These are phyloP conservation scores for Hypolimnas misippus DNA, from an alignment of 2,888 invertebrate genomes.

Conservation along the genomic window DNA sequence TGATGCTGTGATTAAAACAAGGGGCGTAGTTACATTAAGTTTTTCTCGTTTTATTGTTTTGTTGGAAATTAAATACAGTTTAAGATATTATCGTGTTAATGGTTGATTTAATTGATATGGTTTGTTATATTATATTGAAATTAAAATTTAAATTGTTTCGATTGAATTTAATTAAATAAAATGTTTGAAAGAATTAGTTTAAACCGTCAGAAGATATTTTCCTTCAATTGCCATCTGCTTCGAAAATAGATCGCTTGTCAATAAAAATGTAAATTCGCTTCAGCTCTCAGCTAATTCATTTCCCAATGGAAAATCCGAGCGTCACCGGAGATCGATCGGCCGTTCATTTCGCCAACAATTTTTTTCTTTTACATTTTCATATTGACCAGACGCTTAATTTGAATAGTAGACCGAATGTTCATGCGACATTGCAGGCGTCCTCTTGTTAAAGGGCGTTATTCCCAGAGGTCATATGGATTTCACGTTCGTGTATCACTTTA, in stretches of 20 bases:
- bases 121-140: neutral
- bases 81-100: neutral
- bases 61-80: slow-evolving; percentile 1
- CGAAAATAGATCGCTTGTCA: slow-evolving; percentile 82
- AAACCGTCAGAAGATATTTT: slow-evolving; percentile 48
- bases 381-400: slow-evolving; percentile 68
- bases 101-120: neutral
- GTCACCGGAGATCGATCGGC: slow-evolving; percentile 81
- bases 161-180: slow-evolving; percentile 11
- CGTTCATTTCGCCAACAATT: slow-evolving; percentile 73
- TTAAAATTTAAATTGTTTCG: neutral
- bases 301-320: slow-evolving; percentile 81
- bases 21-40: slow-evolving; percentile 20
- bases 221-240: slow-evolving; percentile 72
- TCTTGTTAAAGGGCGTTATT: slow-evolving; percentile 46
- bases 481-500: slow-evolving; percentile 14
- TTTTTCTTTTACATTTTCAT: slow-evolving; percentile 70
- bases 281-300: slow-evolving; percentile 82
- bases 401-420: slow-evolving; percentile 48
- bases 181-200: slow-evolving; percentile 15
- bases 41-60: neutral
- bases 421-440: slow-evolving; percentile 56
- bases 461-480: slow-evolving; percentile 50
- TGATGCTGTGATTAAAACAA: slow-evolving; percentile 44
- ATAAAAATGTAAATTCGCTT: slow-evolving; percentile 83